phyloP scores from a whole-genome alignment of 2,888 invertebrate genomes.

The Mesoligia furuncula region DNA sequence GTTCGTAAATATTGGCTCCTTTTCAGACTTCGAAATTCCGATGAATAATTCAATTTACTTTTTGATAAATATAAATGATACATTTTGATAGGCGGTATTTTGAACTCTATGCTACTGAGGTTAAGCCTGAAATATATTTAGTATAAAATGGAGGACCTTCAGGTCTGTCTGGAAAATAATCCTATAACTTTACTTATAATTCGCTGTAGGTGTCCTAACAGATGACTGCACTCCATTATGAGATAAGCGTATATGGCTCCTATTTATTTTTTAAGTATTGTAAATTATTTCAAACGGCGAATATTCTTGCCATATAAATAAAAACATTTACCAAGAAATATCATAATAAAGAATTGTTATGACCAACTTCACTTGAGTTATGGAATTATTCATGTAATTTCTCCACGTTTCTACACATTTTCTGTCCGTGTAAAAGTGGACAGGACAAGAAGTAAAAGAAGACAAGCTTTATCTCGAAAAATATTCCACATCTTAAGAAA shows the following conservation, averaged over 20 bases:
- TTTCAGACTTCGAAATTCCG: constrained; percentile 38
- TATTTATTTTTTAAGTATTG: constrained; percentile 23
- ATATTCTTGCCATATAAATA: constrained; percentile 12
- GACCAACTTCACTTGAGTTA: background rate
- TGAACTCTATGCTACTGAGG: constrained; percentile 24
- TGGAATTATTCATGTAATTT: constrained; percentile 8
- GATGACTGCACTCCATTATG: constrained; percentile 18
- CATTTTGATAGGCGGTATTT: constrained; percentile 15
- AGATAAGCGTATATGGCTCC: background rate
- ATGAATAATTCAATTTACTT: constrained; percentile 67
- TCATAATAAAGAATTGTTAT: constrained; percentile 6
- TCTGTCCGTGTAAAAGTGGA: background rate
- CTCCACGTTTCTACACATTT: background rate
- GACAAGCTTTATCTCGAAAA: constrained; percentile 32
- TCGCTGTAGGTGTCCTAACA: constrained; percentile 40
- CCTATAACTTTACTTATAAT: constrained; percentile 39
- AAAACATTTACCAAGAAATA: constrained; percentile 11
- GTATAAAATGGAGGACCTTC: background rate
- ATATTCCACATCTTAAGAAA: constrained; percentile 30
- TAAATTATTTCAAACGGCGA: constrained; percentile 11
- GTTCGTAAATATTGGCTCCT: constrained; percentile 56
- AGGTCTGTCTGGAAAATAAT: constrained; percentile 30
- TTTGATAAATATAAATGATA: constrained; percentile 48
- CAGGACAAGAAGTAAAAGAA: constrained; percentile 2
- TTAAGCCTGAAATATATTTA: constrained; percentile 7